Evolutionary conservation across 2,888 invertebrate genomes (phyloP).

Genomic region (Hirudinaria manillensis): DNA sequence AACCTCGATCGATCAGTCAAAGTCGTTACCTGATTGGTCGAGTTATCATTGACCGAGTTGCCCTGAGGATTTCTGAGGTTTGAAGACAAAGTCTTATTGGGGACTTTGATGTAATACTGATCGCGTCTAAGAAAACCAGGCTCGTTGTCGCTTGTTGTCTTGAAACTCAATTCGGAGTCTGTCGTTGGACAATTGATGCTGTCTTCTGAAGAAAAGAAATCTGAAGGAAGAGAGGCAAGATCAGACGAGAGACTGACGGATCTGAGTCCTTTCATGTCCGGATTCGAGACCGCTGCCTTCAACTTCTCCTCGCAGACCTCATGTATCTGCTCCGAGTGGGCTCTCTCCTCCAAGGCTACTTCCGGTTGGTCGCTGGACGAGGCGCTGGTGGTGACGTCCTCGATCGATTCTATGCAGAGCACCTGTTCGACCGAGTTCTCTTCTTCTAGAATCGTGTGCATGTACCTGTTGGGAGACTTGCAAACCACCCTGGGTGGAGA

Average conservation of each 20-base stretch:
- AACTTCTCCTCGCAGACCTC: background rate
- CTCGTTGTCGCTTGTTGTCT: background rate
- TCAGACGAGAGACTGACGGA: conserved; percentile 4
- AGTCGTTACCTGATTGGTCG: no score
- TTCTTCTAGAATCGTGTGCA: conserved; percentile 32
- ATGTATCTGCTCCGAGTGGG: background rate
- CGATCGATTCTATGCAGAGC: background rate
- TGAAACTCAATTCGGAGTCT: background rate
- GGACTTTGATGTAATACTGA: conserved; percentile 6
- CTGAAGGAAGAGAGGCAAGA: conserved; percentile 4
- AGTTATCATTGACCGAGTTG: no score
- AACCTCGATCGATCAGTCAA: no score
- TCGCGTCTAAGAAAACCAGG: background rate
- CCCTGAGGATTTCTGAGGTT: background rate
- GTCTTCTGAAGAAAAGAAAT: conserved; percentile 14
- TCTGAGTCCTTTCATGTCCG: conserved; percentile 1
- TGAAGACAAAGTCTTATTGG: background rate
- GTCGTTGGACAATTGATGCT: conserved; percentile 12
- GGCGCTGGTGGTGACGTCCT: background rate
- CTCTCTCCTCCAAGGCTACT: background rate
- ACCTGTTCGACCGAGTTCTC: conserved; percentile 14
- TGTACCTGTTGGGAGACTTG: conserved; percentile 19
- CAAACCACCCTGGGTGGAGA: conserved; percentile 20
- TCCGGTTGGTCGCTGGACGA: background rate
- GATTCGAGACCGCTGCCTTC: background rate